Percentiles rank a stretch among this genome's conserved stretches.
Evolutionary conservation across 2,113 vertebrate genomes (phyloP).

Genomic region (Chamaetylas fuelleborni): DNA sequence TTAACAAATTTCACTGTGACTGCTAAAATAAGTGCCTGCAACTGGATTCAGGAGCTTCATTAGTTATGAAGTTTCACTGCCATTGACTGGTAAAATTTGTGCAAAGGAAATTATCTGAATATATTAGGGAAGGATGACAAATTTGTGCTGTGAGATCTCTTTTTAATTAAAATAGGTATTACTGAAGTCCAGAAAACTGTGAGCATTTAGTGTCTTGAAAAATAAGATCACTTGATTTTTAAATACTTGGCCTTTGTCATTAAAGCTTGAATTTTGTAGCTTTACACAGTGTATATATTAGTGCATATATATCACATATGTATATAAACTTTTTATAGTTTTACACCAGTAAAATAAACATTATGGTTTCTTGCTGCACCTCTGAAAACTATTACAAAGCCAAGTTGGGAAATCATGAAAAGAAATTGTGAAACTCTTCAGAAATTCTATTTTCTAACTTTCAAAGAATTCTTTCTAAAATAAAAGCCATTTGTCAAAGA

Average conservation of each 20-base stretch:
- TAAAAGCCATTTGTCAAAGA: neutral
- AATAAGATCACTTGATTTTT: neutral
- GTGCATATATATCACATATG: neutral
- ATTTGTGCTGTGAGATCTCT: neutral
- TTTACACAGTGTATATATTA: neutral
- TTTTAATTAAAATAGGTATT: neutral
- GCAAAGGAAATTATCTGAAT: neutral
- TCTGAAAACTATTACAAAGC: neutral
- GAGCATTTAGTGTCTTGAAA: neutral
- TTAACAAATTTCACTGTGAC: neutral
- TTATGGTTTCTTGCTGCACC: neutral
- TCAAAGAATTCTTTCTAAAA: neutral
- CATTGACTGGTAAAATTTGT: neutral
- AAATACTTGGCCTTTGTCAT: neutral
- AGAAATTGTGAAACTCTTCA: neutral
- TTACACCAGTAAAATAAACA: neutral
- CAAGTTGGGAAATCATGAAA: neutral
- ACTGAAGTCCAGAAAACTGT: neutral
- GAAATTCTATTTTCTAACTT: neutral
- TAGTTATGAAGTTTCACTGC: neutral
- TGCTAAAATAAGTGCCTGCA: neutral
- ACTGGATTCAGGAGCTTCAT: neutral
- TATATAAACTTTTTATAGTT: neutral
- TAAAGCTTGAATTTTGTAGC: neutral
- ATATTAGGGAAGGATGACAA: neutral